phyloP scores from a whole-genome alignment of 1,140 invertebrate genomes.

The Chelonus insularis region DNA sequence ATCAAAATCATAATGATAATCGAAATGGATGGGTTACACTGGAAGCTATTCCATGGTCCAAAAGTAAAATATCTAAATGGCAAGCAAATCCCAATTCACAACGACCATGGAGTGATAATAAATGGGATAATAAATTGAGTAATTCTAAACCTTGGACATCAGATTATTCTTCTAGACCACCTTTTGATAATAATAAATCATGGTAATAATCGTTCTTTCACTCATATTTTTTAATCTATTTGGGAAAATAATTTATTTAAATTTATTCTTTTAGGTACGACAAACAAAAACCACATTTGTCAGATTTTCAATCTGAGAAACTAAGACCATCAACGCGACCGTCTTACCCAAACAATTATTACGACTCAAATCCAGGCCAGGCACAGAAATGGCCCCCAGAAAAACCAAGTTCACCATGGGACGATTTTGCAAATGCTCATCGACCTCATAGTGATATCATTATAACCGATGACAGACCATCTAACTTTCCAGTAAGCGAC shows the following conservation, averaged over 20 bases:
- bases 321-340: conserved; percentile 36
- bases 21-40: conserved; percentile 76
- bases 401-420: conserved; percentile 44
- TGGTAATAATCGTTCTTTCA: no score
- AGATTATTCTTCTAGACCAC: conserved; percentile 39
- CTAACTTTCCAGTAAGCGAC: conserved; percentile 65
- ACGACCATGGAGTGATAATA: conserved; percentile 46
- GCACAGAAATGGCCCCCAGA: conserved; percentile 57
- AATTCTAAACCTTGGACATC: conserved; percentile 49
- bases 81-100: conserved; percentile 64
- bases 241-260: neutral
- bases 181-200: conserved; percentile 48
- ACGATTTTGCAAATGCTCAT: conserved; percentile 40
- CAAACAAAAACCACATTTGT: conserved; percentile 47
- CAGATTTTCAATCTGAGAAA: conserved; percentile 42
- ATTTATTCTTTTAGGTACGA: conserved; percentile 43
- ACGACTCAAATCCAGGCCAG: conserved; percentile 41
- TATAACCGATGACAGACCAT: conserved; percentile 69
- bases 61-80: conserved; percentile 80
- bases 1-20: conserved; percentile 67
- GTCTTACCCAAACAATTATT: conserved; percentile 37
- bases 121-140: conserved; percentile 52
- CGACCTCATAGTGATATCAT: conserved; percentile 55
- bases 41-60: conserved; percentile 77
- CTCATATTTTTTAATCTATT: neutral